Evolutionary conservation across 1,140 invertebrate species (phyloP).

Genomic region (Steinernema khuongi): DNA sequence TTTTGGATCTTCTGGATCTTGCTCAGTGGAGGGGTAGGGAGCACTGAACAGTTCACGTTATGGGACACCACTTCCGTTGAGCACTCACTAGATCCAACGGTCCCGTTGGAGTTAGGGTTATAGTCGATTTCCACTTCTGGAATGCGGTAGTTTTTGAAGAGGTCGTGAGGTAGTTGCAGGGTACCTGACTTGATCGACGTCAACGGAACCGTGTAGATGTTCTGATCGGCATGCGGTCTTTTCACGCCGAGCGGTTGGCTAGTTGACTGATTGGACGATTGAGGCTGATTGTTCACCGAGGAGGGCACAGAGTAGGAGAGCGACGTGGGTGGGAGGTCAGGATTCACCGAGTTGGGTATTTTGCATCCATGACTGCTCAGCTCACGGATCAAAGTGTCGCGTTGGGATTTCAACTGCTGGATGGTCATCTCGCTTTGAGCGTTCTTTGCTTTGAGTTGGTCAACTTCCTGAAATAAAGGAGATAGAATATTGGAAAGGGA

Average conservation of each 20-base stretch:
- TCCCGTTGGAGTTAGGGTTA: background rate
- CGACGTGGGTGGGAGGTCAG: background rate
- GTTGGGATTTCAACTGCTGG: background rate
- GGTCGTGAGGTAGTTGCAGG: background rate
- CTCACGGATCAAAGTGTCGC: background rate
- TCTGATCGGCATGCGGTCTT: background rate
- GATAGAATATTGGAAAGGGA: background rate
- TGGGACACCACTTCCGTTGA: background rate
- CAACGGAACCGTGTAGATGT: slow-evolving; percentile 5
- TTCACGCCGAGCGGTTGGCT: background rate
- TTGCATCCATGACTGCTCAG: background rate
- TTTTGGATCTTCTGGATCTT: slow-evolving; percentile 5
- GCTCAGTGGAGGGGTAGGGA: background rate
- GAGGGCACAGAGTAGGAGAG: background rate
- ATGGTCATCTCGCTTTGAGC: background rate
- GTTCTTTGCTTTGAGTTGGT: background rate
- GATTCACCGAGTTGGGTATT: background rate
- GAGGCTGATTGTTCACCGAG: too few relatives aligned
- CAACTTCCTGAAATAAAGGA: background rate
- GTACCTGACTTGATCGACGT: slow-evolving; percentile 9
- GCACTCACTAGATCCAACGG: slow-evolving; percentile 3
- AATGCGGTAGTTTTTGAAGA: background rate
- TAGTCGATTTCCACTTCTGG: background rate
- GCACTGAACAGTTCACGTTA: slow-evolving; percentile 5
- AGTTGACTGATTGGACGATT: too few relatives aligned